These are phyloP conservation scores for Hystrix brachyura DNA, from an alignment of 2,113 vertebrate species.

Conservation along the genomic window DNA sequence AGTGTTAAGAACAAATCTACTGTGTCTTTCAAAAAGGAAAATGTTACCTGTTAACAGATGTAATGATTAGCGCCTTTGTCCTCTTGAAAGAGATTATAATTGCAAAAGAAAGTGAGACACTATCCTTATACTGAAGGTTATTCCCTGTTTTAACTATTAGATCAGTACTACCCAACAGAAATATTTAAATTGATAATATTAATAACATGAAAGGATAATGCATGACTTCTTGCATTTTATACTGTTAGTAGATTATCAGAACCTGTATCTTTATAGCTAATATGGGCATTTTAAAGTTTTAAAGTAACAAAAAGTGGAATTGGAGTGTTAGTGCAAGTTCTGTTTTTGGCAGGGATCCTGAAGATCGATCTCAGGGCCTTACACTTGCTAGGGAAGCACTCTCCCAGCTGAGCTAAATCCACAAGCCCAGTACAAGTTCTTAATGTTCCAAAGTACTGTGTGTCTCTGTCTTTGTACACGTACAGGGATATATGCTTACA, in stretches of 20 bases:
- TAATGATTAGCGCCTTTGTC: neutral
- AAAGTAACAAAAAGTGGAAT: conserved; percentile 62
- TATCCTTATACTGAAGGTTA: neutral
- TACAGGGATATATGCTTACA: neutral
- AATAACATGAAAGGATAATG: conserved; percentile 22
- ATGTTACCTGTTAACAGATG: neutral
- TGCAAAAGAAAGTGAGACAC: neutral
- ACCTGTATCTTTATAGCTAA: conserved; percentile 57
- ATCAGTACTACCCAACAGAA: neutral
- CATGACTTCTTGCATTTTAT: conserved; percentile 71
- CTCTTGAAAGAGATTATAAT: conserved; percentile 23
- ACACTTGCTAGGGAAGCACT: too few relatives aligned
- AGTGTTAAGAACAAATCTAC: neutral
- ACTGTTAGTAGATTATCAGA: conserved; percentile 59
- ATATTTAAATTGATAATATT: neutral
- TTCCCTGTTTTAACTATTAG: neutral
- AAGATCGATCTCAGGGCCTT: too few relatives aligned
- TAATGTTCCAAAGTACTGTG: conserved; percentile 61
- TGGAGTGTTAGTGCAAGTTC: conserved; percentile 76
- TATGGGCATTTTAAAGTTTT: conserved; percentile 78
- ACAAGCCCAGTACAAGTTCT: conserved; percentile 60
- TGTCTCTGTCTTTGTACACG: neutral
- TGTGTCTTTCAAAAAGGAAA: conserved; percentile 29
- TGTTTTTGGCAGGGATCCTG: conserved; percentile 12
- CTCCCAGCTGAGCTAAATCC: too few relatives aligned